Evolutionary conservation across 2,113 vertebrate species (phyloP).

Genomic region (Hippocampus barbouri): DNA sequence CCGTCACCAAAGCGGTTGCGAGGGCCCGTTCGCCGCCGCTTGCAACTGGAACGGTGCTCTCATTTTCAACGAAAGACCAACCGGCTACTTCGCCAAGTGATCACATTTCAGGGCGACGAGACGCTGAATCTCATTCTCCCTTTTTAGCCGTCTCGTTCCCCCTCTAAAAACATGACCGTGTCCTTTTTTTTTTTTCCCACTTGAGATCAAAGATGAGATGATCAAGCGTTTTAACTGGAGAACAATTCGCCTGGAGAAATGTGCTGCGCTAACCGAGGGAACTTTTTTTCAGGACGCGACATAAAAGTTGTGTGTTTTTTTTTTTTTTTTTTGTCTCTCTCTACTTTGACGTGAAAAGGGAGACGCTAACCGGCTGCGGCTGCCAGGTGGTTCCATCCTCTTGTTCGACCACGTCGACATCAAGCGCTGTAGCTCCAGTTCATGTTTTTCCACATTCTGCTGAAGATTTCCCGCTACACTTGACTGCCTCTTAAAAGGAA

Average conservation of each 20-base stretch:
- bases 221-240: conserved; percentile 42
- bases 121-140: conserved; percentile 3
- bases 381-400: background rate
- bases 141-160: conserved; percentile 6
- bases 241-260: conserved; percentile 41
- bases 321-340: background rate
- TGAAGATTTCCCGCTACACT: background rate
- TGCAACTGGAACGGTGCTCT: background rate
- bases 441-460: background rate
- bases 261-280: conserved; percentile 19
- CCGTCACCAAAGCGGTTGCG: background rate
- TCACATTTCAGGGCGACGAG: background rate
- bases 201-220: conserved; percentile 44
- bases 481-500: background rate
- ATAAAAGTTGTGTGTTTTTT: conserved; percentile 24
- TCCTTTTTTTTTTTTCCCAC: conserved; percentile 35
- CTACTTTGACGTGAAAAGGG: background rate
- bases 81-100: background rate
- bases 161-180: conserved; percentile 18
- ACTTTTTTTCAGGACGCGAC: conserved; percentile 28
- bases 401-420: background rate
- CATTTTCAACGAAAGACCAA: background rate
- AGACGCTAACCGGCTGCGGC: background rate
- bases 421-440: background rate
- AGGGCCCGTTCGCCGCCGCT: background rate